Percentiles rank a stretch among this genome's conserved stretches.
Evolutionary conservation across 92 coral and sea anemone genomes (phyloP).

Genomic region (Bergia puertoricense): DNA sequence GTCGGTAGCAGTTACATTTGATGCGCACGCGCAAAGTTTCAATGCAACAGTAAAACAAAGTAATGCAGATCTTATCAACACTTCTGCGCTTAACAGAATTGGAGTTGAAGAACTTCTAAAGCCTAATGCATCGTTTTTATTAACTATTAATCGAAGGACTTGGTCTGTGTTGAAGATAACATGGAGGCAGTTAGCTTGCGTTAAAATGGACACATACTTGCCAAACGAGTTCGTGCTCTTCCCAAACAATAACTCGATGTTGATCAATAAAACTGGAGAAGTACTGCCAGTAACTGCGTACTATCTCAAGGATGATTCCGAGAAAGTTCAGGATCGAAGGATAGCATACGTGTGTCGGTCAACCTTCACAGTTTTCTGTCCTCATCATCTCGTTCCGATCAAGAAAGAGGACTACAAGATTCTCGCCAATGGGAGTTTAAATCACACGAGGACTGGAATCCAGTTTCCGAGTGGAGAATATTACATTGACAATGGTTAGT

Average conservation of each 20-base stretch:
- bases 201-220: constrained; percentile 39
- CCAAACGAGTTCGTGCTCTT: constrained; percentile 48
- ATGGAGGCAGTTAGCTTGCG: constrained; percentile 66
- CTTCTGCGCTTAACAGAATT: background rate
- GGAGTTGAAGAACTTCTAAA: constrained; percentile 40
- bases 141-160: constrained; percentile 40
- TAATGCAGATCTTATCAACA: background rate
- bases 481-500: constrained; percentile 46
- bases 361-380: constrained; percentile 58
- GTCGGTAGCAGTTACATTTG: constrained; percentile 28
- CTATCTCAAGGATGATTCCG: constrained; percentile 35
- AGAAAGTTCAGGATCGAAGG: background rate
- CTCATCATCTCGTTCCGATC: constrained; percentile 53
- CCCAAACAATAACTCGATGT: constrained; percentile 34
- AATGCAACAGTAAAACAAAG: background rate
- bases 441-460: constrained; percentile 66
- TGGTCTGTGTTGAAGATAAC: constrained; percentile 72
- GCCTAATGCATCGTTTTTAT: constrained; percentile 59
- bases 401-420: constrained; percentile 56
- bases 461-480: constrained; percentile 64
- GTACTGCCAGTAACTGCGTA: constrained; percentile 39
- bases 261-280: constrained; percentile 44
- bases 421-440: constrained; percentile 63
- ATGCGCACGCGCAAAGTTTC: constrained; percentile 14
- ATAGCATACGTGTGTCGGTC: constrained; percentile 65